Percentiles rank a stretch among this genome's conserved stretches.
These are phyloP conservation scores for Clitarchus hookeri DNA, from an alignment of 2,888 invertebrate genomes.

Conservation along the genomic window DNA sequence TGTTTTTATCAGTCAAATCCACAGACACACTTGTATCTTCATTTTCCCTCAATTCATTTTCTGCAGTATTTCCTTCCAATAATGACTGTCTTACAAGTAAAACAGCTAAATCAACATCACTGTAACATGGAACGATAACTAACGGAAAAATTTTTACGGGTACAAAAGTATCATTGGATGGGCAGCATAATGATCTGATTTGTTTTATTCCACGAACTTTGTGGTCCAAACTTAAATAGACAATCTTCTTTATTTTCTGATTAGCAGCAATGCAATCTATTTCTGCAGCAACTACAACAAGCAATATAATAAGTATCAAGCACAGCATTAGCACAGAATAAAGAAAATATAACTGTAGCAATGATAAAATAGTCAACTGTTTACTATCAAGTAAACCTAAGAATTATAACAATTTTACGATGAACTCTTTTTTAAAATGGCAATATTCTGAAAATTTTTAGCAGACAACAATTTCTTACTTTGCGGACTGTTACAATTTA, in stretches of 20 bases:
- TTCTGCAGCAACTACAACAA: not conserved
- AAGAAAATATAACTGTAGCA: no score
- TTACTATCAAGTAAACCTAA: no score
- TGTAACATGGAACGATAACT: not conserved
- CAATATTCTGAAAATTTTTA: no score
- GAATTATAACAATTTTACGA: no score
- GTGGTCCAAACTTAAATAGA: not conserved
- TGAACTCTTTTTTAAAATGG: no score
- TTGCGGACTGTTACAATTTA: no score
- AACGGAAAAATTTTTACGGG: not conserved
- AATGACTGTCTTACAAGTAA: not conserved
- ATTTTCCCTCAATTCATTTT: not conserved
- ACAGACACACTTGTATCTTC: not conserved
- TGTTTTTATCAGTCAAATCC: not conserved
- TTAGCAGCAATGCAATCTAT: not conserved
- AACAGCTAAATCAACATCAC: conserved; percentile 2
- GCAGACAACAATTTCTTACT: no score
- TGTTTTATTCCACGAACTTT: not conserved
- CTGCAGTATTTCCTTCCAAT: not conserved
- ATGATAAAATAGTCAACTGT: no score
- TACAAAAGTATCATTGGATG: not conserved
- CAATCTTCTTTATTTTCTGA: not conserved
- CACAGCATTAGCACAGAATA: no score
- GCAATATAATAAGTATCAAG: not conserved
- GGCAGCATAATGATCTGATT: not conserved